Evolutionary conservation across 2,888 invertebrate genomes (phyloP).

Genomic region (Acanthoscelides obtectus): DNA sequence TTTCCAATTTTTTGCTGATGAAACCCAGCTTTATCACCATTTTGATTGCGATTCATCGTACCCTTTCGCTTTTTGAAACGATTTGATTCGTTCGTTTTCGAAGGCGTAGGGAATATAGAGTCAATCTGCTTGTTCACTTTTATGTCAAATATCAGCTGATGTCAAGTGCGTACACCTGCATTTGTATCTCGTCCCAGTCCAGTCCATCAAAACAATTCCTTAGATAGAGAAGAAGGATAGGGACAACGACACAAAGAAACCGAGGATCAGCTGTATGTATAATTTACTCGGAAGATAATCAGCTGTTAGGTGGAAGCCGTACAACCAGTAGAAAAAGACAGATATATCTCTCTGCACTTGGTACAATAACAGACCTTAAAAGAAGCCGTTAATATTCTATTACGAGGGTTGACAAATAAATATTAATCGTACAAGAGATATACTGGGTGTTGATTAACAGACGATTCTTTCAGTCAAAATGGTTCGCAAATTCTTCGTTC

Average conservation of each 20-base stretch:
- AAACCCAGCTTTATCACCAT: too few species aligned
- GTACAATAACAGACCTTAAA: neutral
- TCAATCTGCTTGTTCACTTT: too few species aligned
- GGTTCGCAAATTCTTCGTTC: too few species aligned
- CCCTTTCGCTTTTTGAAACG: too few species aligned
- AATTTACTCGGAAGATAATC: neutral
- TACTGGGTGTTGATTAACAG: too few species aligned
- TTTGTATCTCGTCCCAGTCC: neutral
- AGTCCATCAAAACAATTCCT: neutral
- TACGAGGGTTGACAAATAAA: neutral
- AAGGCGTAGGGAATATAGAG: too few species aligned
- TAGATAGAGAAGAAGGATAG: too few species aligned
- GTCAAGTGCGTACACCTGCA: neutral
- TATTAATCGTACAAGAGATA: too few species aligned
- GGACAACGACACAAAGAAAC: neutral
- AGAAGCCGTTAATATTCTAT: neutral
- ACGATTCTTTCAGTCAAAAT: too few species aligned
- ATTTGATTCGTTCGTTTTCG: too few species aligned
- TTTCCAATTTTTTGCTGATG: too few species aligned
- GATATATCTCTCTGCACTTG: neutral
- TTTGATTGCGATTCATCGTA: too few species aligned
- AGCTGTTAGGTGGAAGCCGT: neutral
- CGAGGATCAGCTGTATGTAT: neutral
- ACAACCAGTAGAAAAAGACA: neutral
- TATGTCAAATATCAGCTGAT: neutral